Percentiles rank a stretch among this genome's conserved stretches.
Evolutionary conservation across 2,797 vertebrate species (phyloP).

Genomic region (Hemitrygon akajei): DNA sequence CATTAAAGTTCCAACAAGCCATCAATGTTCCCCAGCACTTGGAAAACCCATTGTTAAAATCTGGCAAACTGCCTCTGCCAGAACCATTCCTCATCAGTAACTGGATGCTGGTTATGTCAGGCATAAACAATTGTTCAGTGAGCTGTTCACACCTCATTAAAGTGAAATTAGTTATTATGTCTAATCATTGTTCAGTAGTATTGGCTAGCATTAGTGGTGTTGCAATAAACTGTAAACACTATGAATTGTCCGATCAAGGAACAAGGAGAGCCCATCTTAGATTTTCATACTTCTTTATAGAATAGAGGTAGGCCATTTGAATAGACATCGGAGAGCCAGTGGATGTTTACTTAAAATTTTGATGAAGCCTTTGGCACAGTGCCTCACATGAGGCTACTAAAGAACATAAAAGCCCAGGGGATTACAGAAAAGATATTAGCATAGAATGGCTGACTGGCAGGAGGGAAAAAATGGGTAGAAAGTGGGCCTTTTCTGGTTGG

Average conservation of each 20-base stretch:
- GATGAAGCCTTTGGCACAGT: too few species aligned
- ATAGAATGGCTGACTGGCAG: too few species aligned
- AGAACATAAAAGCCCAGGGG: too few species aligned
- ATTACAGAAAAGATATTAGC: too few species aligned
- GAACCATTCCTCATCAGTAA: not conserved
- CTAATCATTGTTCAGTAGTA: not conserved
- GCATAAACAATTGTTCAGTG: not conserved
- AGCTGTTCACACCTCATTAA: not conserved
- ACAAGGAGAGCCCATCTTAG: not conserved
- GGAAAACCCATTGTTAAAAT: not conserved
- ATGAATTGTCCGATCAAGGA: not conserved
- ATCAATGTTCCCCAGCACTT: not conserved
- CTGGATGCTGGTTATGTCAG: not conserved
- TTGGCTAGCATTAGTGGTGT: not conserved
- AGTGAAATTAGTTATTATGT: not conserved
- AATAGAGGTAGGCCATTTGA: too few species aligned
- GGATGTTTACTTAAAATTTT: too few species aligned
- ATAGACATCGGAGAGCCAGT: too few species aligned
- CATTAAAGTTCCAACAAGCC: not conserved
- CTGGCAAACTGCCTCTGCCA: not conserved
- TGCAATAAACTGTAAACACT: not conserved
- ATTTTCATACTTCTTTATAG: too few species aligned
- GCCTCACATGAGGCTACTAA: too few species aligned
- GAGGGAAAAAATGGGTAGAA: too few species aligned
- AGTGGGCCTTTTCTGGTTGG: too few species aligned